Conservation (phyloP, 2,113 vertebrate genomes). For the Lepisosteus oculatus region DNA sequence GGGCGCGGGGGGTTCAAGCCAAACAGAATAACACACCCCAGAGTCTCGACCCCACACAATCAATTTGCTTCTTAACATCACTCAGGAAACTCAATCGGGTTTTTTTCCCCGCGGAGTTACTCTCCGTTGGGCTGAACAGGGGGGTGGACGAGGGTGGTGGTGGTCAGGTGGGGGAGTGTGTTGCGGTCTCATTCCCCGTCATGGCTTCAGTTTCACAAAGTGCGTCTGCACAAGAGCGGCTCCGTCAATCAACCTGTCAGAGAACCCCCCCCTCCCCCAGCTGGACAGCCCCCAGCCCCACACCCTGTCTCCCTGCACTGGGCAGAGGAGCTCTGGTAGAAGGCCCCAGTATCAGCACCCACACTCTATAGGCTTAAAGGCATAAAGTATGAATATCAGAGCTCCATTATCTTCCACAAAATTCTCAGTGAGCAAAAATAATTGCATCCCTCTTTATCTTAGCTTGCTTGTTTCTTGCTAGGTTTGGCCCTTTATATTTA, state of each 20-base stretch:
- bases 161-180: too few species aligned
- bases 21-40: slow-evolving; percentile 5
- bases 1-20: slow-evolving; percentile 6
- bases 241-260: neutral
- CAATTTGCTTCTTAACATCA: slow-evolving; percentile 19
- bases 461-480: too few species aligned
- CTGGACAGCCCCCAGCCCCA: neutral
- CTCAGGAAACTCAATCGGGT: neutral
- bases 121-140: neutral
- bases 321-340: neutral
- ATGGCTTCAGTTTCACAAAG: neutral
- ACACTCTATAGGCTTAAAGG: too few species aligned
- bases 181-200: neutral
- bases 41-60: neutral
- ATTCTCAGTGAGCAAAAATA: too few species aligned
- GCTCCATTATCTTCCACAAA: too few species aligned
- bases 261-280: too few species aligned
- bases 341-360: too few species aligned
- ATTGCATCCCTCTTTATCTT: too few species aligned
- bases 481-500: too few species aligned
- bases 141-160: too few species aligned
- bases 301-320: neutral
- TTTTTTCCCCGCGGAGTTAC: neutral
- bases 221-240: neutral
- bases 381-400: too few species aligned